A percentile compares a stretch with the other conserved stretches of the same genome.
Evolutionary conservation across 1,140 invertebrate species (phyloP).

Genomic region (Cecropterus lyciades): DNA sequence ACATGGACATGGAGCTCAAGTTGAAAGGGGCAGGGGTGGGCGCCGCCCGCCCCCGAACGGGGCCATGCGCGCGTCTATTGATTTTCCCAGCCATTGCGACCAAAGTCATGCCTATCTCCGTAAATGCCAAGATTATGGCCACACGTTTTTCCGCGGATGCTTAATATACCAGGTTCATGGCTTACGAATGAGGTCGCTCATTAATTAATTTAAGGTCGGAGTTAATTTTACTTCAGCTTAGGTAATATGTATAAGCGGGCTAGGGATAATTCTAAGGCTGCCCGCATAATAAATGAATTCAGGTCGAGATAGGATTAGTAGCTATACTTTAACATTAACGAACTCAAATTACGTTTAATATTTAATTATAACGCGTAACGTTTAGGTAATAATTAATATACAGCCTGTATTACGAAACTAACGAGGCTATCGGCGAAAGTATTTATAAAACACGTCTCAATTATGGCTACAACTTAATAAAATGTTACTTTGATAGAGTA

Average conservation of each 20-base stretch:
- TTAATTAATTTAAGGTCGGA: conserved; percentile 12
- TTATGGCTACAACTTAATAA: no score
- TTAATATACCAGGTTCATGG: conserved; percentile 32
- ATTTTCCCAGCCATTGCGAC: conserved; percentile 56
- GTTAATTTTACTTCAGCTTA: neutral
- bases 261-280: neutral
- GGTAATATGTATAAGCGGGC: no score
- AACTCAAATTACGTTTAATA: no score
- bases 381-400: no score
- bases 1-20: conserved; percentile 48
- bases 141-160: conserved; percentile 31
- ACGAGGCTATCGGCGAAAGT: no score
- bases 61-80: conserved; percentile 74
- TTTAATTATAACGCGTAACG: no score
- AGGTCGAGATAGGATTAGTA: neutral
- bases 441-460: no score
- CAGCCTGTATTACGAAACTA: no score
- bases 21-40: conserved; percentile 38
- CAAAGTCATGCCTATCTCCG: conserved; percentile 51
- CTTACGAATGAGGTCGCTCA: conserved; percentile 17
- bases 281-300: neutral
- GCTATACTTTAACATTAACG: no score
- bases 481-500: no score
- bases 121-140: conserved; percentile 56
- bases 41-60: conserved; percentile 6